Conservation (phyloP, 2,113 vertebrate species). For the Penelope pileata region DNA sequence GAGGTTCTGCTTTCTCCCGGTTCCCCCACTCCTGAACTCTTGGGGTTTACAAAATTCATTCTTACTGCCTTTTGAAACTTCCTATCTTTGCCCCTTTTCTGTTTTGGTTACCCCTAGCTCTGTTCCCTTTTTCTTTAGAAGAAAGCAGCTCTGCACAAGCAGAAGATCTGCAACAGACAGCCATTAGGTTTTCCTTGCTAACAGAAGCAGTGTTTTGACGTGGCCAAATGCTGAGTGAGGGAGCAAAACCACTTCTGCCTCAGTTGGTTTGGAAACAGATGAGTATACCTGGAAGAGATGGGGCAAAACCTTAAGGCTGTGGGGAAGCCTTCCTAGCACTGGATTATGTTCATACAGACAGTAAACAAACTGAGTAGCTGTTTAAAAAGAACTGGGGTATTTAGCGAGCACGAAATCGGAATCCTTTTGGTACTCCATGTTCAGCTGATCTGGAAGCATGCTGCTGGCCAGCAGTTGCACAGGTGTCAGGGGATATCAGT, state of each 20-base stretch:
- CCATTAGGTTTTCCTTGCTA: not conserved
- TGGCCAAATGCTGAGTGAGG: not conserved
- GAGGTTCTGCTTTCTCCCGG: not conserved
- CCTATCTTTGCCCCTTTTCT: not conserved
- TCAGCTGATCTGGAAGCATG: not conserved
- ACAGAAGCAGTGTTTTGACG: not conserved
- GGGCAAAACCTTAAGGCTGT: not conserved
- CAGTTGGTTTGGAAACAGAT: not conserved
- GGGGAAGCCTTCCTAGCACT: not conserved
- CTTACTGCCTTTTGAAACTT: not conserved
- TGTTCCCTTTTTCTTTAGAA: not conserved
- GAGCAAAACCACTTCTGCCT: not conserved
- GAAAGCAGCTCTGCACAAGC: not conserved
- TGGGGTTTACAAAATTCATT: not conserved
- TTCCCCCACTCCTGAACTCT: rapidly evolving
- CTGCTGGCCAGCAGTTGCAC: not conserved
- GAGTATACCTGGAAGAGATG: not conserved
- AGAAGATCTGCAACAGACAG: not conserved
- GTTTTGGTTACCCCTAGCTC: not conserved
- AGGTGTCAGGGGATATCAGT: not conserved
- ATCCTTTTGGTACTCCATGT: not conserved
- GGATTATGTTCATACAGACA: not conserved
- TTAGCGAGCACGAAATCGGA: not conserved
- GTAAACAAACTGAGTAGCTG: not conserved
- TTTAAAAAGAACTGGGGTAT: not conserved